Conservation (phyloP, 2,888 invertebrate species). For the Dryococelus australis region DNA sequence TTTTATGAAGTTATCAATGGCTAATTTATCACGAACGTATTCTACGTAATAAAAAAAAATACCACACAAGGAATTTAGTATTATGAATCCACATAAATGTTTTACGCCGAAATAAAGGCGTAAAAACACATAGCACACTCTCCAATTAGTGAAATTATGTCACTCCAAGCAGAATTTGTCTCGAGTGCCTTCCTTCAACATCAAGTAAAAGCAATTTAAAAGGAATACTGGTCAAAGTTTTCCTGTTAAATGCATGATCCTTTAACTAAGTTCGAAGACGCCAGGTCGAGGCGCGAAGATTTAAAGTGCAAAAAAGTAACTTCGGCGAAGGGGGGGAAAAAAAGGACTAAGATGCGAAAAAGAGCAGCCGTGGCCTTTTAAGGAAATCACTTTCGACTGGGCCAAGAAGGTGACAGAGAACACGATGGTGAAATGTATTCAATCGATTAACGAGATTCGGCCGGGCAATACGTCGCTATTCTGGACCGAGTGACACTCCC, state of each 20-base stretch:
- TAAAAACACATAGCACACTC: not conserved
- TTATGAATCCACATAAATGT: no score
- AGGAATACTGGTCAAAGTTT: not conserved
- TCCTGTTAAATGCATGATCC: not conserved
- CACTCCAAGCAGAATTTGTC: not conserved
- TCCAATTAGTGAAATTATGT: not conserved
- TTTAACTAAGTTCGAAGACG: not conserved
- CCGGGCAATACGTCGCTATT: not conserved
- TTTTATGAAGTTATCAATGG: no score
- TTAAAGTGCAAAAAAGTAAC: not conserved
- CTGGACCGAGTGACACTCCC: not conserved
- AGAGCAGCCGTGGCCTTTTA: not conserved
- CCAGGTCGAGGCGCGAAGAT: not conserved
- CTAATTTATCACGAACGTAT: no score
- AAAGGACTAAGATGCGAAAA: not conserved
- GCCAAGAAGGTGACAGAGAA: not conserved
- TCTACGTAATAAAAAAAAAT: no score
- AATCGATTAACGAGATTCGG: conserved; percentile 2
- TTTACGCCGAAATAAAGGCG: no score
- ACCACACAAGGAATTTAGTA: no score
- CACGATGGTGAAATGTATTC: not conserved
- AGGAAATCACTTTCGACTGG: conserved; percentile 3
- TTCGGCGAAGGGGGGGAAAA: not conserved
- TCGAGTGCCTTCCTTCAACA: not conserved
- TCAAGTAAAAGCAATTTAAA: not conserved